These are phyloP conservation scores for Coremacera marginata DNA, from an alignment of 2,888 invertebrate species.

Conservation along the genomic window DNA sequence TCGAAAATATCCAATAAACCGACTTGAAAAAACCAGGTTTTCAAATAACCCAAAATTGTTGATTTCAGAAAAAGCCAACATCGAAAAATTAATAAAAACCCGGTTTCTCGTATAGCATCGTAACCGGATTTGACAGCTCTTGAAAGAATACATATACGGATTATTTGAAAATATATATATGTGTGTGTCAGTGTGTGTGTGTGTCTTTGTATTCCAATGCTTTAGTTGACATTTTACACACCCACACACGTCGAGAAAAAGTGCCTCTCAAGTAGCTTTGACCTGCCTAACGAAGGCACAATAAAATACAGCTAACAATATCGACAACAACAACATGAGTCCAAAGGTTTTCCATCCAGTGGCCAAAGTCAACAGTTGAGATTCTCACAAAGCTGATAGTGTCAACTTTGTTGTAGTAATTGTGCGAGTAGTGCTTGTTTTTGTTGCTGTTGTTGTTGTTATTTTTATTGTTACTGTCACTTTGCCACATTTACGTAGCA, in stretches of 20 bases:
- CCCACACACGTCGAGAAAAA: not conserved
- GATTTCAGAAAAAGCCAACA: too few relatives aligned
- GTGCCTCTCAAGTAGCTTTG: conserved; percentile 20
- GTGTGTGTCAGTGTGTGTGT: not conserved
- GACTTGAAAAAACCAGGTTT: too few relatives aligned
- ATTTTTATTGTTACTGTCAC: conserved; percentile 2
- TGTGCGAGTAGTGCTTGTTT: not conserved
- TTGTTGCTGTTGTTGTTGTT: conserved; percentile 12
- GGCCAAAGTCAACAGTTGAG: conserved; percentile 26
- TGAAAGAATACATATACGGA: too few relatives aligned
- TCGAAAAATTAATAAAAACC: too few relatives aligned
- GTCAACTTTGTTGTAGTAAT: conserved; percentile 25
- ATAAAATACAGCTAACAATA: not conserved
- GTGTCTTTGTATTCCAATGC: not conserved
- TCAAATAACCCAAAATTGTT: too few relatives aligned
- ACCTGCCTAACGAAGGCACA: not conserved
- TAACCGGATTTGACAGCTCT: too few relatives aligned
- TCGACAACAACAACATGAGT: not conserved
- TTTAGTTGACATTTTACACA: not conserved
- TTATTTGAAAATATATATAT: not conserved
- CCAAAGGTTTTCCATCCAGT: not conserved
- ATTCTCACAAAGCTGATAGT: conserved; percentile 26
- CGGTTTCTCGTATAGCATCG: too few relatives aligned
- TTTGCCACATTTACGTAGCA: conserved; percentile 10
- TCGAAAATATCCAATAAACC: too few relatives aligned